A percentile compares a stretch with the other conserved stretches of the same genome.
These are phyloP conservation scores for Ceryle rudis DNA, from an alignment of 2,797 vertebrate genomes.

Conservation along the genomic window DNA sequence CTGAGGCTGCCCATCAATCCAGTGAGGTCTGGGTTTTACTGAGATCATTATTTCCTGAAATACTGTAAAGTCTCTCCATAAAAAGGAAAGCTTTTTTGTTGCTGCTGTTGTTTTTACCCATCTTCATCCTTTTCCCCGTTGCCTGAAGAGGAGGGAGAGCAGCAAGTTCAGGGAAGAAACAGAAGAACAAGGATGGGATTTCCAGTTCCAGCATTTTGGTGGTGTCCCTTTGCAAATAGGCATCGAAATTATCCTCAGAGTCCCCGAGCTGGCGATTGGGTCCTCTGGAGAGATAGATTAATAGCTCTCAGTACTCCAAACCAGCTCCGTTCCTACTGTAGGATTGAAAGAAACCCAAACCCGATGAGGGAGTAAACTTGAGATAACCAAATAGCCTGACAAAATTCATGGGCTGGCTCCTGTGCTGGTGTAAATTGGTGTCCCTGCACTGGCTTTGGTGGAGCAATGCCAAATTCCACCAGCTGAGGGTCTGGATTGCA, in stretches of 20 bases:
- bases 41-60: constrained; percentile 19
- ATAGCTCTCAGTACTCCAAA: fast-evolving
- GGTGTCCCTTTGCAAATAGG: not conserved
- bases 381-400: not conserved
- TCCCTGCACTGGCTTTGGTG: not conserved
- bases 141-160: not conserved
- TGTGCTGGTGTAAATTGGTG: not conserved
- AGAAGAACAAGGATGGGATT: not conserved
- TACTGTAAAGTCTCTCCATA: not conserved
- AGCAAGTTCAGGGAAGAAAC: not conserved
- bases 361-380: fast-evolving
- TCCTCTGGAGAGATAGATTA: not conserved
- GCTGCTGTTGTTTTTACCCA: not conserved
- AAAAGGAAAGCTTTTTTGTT: not conserved
- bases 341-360: not conserved
- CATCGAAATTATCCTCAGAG: not conserved
- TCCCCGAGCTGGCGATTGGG: fast-evolving
- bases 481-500: constrained; percentile 23
- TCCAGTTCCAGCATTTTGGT: not conserved
- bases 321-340: not conserved
- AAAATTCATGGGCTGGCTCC: not conserved
- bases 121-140: not conserved
- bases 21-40: not conserved
- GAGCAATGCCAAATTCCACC: not conserved
- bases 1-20: constrained; percentile 46